Percentiles rank a stretch among this genome's conserved stretches.
Evolutionary conservation across 2,888 invertebrate genomes (phyloP).

Genomic region (Cerastis leucographa): DNA sequence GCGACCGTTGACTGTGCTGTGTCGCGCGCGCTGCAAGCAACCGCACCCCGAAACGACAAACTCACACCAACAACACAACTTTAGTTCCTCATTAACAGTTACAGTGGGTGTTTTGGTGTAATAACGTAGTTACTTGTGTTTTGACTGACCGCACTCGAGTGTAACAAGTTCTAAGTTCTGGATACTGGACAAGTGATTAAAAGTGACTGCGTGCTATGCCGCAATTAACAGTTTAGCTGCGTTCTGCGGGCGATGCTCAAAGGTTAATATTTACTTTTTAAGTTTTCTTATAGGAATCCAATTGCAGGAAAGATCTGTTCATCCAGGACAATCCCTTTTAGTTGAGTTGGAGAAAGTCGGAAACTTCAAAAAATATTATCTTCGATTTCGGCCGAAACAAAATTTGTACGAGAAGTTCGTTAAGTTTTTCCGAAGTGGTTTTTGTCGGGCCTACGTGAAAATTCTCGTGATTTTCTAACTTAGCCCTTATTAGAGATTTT

Average conservation of each 20-base stretch:
- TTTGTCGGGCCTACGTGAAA: constrained; percentile 36
- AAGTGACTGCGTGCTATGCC: constrained; percentile 90
- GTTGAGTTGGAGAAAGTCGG: constrained; percentile 39
- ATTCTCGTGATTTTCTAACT: constrained; percentile 11
- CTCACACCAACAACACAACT: constrained; percentile 85
- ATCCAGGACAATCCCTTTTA: neutral
- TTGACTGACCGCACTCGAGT: constrained; percentile 84
- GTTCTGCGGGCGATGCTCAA: constrained; percentile 90
- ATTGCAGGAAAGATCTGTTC: constrained; percentile 51
- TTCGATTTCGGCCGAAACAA: constrained; percentile 39
- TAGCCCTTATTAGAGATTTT: constrained; percentile 7
- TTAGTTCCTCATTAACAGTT: constrained; percentile 88
- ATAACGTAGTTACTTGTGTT: constrained; percentile 84
- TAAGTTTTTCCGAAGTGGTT: constrained; percentile 37
- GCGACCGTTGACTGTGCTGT: constrained; percentile 87
- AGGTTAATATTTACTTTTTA: constrained; percentile 86
- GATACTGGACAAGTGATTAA: constrained; percentile 89
- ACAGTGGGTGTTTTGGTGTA: constrained; percentile 87
- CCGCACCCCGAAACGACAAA: constrained; percentile 82
- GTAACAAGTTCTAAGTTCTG: constrained; percentile 83
- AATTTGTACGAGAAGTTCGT: constrained; percentile 51
- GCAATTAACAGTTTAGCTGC: constrained; percentile 87
- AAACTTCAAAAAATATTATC: constrained; percentile 39
- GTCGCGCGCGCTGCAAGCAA: constrained; percentile 84
- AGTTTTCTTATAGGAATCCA: constrained; percentile 79